A percentile compares a stretch with the other conserved stretches of the same genome.
phyloP scores from a whole-genome alignment of 2,113 vertebrate genomes.

The Leptodactylus fuscus region DNA sequence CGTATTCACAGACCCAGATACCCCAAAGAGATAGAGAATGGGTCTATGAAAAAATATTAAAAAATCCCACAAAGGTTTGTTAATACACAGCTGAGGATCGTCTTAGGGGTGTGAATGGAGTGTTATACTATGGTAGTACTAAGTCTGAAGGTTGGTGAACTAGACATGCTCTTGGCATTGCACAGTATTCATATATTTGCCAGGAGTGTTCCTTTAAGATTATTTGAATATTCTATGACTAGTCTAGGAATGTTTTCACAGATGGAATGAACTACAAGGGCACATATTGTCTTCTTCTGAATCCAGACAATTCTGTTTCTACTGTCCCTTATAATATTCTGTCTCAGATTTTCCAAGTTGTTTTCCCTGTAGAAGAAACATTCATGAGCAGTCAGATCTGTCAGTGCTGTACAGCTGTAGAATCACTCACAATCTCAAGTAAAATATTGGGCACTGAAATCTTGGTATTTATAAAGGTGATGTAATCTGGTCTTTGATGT shows the following conservation, averaged over 20 bases:
- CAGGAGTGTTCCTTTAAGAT: neutral
- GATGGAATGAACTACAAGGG: neutral
- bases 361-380: neutral
- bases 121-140: too few relatives aligned
- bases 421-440: neutral
- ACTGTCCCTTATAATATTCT: neutral
- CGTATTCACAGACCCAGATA: too few relatives aligned
- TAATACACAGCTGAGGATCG: too few relatives aligned
- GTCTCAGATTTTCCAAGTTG: slow-evolving; percentile 38
- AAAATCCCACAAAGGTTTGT: too few relatives aligned
- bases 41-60: too few relatives aligned
- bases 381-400: neutral
- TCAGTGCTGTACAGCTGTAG: neutral
- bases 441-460: slow-evolving; percentile 13
- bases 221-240: neutral
- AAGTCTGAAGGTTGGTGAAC: too few relatives aligned
- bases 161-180: too few relatives aligned
- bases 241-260: neutral
- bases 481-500: slow-evolving; percentile 36
- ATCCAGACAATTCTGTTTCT: neutral
- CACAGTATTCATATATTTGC: neutral
- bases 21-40: too few relatives aligned
- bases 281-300: neutral
- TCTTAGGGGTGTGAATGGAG: too few relatives aligned
- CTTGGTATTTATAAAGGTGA: slow-evolving; percentile 13